Conservation (phyloP, 2,888 invertebrate species). For the Aleiodes alternator region DNA sequence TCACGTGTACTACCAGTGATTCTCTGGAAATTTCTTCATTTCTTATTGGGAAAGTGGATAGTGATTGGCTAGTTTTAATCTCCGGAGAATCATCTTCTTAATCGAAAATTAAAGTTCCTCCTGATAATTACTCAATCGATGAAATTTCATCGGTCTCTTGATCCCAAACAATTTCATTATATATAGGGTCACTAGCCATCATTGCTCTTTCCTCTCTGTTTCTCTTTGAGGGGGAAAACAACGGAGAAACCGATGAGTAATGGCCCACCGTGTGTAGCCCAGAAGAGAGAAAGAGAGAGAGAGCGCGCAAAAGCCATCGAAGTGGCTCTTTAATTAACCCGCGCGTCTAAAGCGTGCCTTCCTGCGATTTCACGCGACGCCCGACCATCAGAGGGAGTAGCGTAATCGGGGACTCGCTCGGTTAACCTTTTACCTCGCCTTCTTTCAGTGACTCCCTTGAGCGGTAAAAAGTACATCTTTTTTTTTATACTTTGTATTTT, state of each 20-base stretch:
- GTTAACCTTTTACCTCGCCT: slow-evolving; percentile 63
- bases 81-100: too few species aligned
- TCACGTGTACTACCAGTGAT: slow-evolving; percentile 23
- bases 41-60: not conserved
- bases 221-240: slow-evolving; percentile 28
- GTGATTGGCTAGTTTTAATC: too few species aligned
- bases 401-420: slow-evolving; percentile 61
- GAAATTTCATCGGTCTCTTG: slow-evolving; percentile 40
- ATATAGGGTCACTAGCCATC: too few species aligned
- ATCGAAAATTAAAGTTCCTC: too few species aligned
- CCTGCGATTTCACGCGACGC: slow-evolving; percentile 65
- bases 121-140: slow-evolving; percentile 60
- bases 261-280: slow-evolving; percentile 30
- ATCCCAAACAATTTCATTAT: slow-evolving; percentile 1
- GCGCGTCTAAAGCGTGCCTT: slow-evolving; percentile 58
- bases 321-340: slow-evolving; percentile 59
- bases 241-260: slow-evolving; percentile 42
- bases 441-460: slow-evolving; percentile 16
- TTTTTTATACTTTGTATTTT: slow-evolving; percentile 44
- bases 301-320: slow-evolving; percentile 11
- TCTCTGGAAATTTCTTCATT: slow-evolving; percentile 34
- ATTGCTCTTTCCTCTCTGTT: slow-evolving; percentile 12
- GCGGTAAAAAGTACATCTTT: not conserved
- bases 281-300: too few species aligned
- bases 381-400: slow-evolving; percentile 33